These are phyloP conservation scores for Anguilla japonica DNA, from an alignment of 2,113 vertebrate genomes.

Conservation along the genomic window DNA sequence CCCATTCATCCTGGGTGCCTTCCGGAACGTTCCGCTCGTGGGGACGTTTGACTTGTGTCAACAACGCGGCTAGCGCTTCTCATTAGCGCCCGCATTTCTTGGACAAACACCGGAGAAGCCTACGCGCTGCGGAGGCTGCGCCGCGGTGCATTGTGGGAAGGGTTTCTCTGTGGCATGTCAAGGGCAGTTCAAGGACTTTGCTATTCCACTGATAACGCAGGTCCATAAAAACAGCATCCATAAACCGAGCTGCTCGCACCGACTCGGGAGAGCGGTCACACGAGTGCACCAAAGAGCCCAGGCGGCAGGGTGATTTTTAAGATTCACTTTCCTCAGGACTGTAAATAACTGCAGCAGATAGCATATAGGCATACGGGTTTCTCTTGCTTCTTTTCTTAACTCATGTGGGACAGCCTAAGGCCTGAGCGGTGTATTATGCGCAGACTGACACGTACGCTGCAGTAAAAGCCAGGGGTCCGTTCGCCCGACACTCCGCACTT, in stretches of 20 bases:
- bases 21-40: background rate
- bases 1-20: background rate
- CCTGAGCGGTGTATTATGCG: background rate
- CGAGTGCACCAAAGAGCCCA: background rate
- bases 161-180: constrained; percentile 49
- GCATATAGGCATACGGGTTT: background rate
- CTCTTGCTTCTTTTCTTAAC: background rate
- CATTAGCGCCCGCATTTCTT: background rate
- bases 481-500: background rate
- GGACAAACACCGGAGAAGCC: constrained; percentile 16
- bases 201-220: constrained; percentile 41
- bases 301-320: background rate
- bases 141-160: constrained; percentile 36
- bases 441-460: background rate
- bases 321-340: background rate
- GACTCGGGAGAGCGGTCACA: background rate
- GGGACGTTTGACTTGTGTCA: constrained; percentile 14
- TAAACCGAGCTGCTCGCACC: constrained; percentile 36
- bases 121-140: background rate
- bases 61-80: background rate
- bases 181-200: constrained; percentile 63
- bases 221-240: constrained; percentile 62
- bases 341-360: background rate
- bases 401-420: background rate
- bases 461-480: background rate